phyloP scores from a whole-genome alignment of 2,797 vertebrate species.

The Melanotaenia nigrans region DNA sequence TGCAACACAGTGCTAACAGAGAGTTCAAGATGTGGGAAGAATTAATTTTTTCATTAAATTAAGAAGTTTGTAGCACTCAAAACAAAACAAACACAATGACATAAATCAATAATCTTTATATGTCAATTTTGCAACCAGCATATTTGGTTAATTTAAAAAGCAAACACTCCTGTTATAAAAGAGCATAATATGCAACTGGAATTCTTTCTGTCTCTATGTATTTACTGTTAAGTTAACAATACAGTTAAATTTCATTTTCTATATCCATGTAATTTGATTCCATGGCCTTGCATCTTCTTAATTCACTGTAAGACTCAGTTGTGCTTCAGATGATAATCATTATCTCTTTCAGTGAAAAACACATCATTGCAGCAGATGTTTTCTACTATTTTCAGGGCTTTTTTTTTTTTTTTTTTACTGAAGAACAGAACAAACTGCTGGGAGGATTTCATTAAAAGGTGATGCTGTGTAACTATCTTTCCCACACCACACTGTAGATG shows the following conservation, averaged over 20 bases:
- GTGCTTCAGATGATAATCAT: conserved; percentile 27
- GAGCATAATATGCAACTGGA: background rate
- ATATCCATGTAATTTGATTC: conserved; percentile 20
- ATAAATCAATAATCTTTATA: background rate
- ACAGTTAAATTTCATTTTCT: conserved; percentile 15
- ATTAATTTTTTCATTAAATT: conserved; percentile 3
- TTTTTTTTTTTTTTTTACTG: conserved; percentile 17
- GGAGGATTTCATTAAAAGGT: conserved; percentile 12
- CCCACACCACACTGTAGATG: background rate
- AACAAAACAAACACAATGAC: background rate
- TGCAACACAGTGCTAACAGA: conserved; percentile 14
- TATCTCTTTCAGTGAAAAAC: conserved; percentile 15
- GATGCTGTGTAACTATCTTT: conserved; percentile 10
- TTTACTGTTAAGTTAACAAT: conserved; percentile 29
- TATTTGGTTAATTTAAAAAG: background rate
- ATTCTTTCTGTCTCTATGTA: background rate
- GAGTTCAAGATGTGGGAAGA: conserved; percentile 10
- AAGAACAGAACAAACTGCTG: conserved; percentile 19
- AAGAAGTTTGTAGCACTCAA: background rate
- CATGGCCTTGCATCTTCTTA: conserved; percentile 7
- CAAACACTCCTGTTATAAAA: background rate
- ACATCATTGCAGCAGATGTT: conserved; percentile 17
- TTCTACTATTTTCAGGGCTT: conserved; percentile 4
- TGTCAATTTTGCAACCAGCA: background rate
- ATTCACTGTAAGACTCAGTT: conserved; percentile 26